phyloP scores from a whole-genome alignment of 2,113 vertebrate species.

The Seriola rivoliana region DNA sequence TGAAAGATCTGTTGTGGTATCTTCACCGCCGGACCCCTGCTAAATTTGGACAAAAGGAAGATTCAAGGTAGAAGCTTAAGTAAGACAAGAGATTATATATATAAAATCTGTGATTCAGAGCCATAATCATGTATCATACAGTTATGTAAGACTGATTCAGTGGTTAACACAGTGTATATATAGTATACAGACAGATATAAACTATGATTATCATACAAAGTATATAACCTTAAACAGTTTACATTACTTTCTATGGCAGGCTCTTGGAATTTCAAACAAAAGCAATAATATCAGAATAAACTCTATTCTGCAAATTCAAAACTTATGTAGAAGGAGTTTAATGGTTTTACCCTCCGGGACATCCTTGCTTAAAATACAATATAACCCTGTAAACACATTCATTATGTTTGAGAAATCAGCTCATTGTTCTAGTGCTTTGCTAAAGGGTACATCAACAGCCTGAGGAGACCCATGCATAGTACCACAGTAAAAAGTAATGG shows the following conservation, averaged over 20 bases:
- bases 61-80: constrained; percentile 32
- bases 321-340: not conserved
- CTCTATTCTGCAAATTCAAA: not conserved
- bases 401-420: not conserved
- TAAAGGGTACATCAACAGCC: not conserved
- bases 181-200: not conserved
- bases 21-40: constrained; percentile 57
- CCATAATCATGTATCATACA: not conserved
- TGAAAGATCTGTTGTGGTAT: constrained; percentile 72
- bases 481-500: not conserved
- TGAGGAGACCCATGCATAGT: not conserved
- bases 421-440: not conserved
- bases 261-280: too few relatives aligned
- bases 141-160: constrained; percentile 34
- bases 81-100: constrained; percentile 21
- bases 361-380: not conserved
- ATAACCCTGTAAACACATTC: not conserved
- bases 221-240: too few relatives aligned
- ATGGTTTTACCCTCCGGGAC: not conserved
- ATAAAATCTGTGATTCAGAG: constrained; percentile 20
- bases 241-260: not conserved
- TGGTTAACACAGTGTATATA: not conserved
- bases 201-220: not conserved
- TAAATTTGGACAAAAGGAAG: constrained; percentile 72
- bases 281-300: not conserved